These are phyloP conservation scores for Cyphomyrus plagiostoma DNA, from an alignment of 2,113 vertebrate species.

Conservation along the genomic window DNA sequence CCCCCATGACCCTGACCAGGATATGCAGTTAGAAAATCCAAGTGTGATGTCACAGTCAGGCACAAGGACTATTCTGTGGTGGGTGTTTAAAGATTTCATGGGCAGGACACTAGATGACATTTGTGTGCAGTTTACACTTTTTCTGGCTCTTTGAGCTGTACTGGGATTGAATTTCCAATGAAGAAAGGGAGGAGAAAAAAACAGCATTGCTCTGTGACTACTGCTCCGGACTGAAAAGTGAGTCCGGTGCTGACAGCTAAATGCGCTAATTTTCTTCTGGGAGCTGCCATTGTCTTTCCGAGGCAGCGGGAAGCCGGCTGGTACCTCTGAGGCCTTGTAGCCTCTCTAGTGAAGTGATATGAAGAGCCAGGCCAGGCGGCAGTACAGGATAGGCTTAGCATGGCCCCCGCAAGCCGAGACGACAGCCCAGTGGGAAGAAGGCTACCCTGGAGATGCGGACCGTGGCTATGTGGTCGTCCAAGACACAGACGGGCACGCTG, in stretches of 20 bases:
- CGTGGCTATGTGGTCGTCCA: not conserved
- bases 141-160: constrained; percentile 80
- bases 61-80: not conserved
- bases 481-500: not conserved
- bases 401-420: not conserved
- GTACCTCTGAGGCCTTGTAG: constrained; percentile 72
- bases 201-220: constrained; percentile 76
- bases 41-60: not conserved
- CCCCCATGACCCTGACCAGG: not conserved
- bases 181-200: constrained; percentile 68
- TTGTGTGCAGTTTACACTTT: constrained; percentile 88
- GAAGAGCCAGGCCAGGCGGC: constrained; percentile 67
- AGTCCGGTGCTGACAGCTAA: constrained; percentile 97
- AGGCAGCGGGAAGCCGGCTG: constrained; percentile 75
- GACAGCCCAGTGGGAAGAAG: constrained; percentile 3
- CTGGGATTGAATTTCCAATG: constrained; percentile 80
- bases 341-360: constrained; percentile 73
- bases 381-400: not conserved
- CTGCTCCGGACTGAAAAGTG: constrained; percentile 86
- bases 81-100: constrained; percentile 46
- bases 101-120: constrained; percentile 73
- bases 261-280: constrained; percentile 96
- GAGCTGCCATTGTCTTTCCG: constrained; percentile 76
- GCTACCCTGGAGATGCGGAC: not conserved
- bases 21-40: not conserved